phyloP scores from a whole-genome alignment of 1,140 invertebrate species.

The Aplysia californica region DNA sequence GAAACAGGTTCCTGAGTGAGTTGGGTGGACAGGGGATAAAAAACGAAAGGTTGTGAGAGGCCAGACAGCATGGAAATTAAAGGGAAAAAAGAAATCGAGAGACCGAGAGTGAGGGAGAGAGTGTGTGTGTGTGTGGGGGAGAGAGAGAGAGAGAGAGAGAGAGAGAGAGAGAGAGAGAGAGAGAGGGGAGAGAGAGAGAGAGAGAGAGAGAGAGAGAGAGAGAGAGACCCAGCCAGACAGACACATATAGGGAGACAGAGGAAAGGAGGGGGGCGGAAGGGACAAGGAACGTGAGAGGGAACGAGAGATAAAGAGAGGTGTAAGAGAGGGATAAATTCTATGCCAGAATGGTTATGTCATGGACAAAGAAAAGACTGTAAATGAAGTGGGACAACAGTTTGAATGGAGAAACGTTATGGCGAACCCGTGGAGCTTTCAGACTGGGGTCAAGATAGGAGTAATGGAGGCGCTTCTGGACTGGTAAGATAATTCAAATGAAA shows the following conservation, averaged over 20 bases:
- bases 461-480: too few species aligned
- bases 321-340: not conserved
- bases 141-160: conserved; percentile 1
- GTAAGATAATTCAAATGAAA: too few species aligned
- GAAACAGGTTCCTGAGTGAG: not conserved
- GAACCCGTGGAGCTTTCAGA: too few species aligned
- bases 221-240: not conserved
- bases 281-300: not conserved
- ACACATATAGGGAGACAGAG: conserved; percentile 10
- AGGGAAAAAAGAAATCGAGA: not conserved
- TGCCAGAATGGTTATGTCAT: too few species aligned
- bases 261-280: not conserved
- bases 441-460: too few species aligned
- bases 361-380: too few species aligned
- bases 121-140: not conserved
- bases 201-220: conserved; percentile 1
- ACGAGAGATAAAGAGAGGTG: not conserved
- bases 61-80: not conserved
- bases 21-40: not conserved
- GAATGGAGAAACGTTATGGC: too few species aligned
- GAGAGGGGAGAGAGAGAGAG: not conserved
- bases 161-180: not conserved
- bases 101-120: not conserved
- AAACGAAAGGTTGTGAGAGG: not conserved
- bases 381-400: too few species aligned